A percentile compares a stretch with the other conserved stretches of the same genome.
Conservation (phyloP, 2,113 vertebrate genomes). For the Oenanthe oenanthe region DNA sequence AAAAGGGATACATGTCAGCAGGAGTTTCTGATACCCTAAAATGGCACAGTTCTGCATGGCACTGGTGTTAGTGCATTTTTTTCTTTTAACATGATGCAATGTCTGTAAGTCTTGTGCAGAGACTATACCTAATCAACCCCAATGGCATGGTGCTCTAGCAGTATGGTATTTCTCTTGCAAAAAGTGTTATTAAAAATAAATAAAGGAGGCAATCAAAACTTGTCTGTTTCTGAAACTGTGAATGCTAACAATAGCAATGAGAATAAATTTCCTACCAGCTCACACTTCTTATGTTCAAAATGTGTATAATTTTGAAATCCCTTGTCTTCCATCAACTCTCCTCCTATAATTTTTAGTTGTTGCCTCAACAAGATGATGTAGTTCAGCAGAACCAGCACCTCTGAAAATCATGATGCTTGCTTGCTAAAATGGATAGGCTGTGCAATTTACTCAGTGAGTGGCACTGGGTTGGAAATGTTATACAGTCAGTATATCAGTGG, state of each 20-base stretch:
- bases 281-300: background rate
- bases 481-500: rapidly evolving
- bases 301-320: background rate
- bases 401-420: background rate
- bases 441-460: background rate
- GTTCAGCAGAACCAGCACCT: background rate
- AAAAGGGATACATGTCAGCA: background rate
- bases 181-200: conserved; percentile 38
- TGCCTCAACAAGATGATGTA: conserved; percentile 4
- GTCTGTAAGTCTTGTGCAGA: background rate
- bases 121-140: conserved; percentile 2
- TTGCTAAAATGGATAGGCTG: background rate
- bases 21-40: background rate
- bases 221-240: conserved; percentile 3
- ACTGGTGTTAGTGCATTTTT: background rate
- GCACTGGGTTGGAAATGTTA: background rate
- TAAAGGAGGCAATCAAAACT: conserved; percentile 24
- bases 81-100: background rate
- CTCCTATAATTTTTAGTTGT: background rate
- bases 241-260: background rate
- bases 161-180: background rate
- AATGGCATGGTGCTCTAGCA: background rate
- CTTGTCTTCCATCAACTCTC: background rate
- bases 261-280: background rate
- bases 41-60: background rate